Conservation (phyloP, 2,113 vertebrate genomes). For the Mobula hypostoma region DNA sequence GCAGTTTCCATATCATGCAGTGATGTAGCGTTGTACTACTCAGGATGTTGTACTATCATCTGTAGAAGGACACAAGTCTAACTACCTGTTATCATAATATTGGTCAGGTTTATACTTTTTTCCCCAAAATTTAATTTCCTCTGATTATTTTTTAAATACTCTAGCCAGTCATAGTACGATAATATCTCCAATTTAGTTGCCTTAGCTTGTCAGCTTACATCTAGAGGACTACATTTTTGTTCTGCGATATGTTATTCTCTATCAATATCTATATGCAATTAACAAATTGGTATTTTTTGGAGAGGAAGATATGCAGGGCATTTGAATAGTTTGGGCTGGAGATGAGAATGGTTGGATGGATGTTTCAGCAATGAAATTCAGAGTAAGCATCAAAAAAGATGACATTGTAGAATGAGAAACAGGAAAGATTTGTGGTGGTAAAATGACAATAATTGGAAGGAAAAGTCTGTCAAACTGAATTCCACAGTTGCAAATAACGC, state of each 20-base stretch:
- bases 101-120: neutral
- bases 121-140: neutral
- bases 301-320: no score
- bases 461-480: neutral
- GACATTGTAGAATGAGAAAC: neutral
- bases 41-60: no score
- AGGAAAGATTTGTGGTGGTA: neutral
- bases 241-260: no score
- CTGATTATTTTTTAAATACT: neutral
- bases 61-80: no score
- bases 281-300: no score
- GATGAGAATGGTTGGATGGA: no score
- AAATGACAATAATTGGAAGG: neutral
- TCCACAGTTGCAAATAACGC: neutral
- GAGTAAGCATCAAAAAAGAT: neutral
- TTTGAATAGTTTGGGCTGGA: no score
- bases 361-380: neutral
- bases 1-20: no score
- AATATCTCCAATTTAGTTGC: neutral
- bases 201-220: neutral
- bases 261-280: no score
- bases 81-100: neutral
- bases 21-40: no score
- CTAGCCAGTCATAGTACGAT: neutral
- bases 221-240: neutral